Evolutionary conservation across 2,113 vertebrate species (phyloP), one percentile per base, ranked within the genome.

Genomic region (Podarcis cretensis): DNA sequence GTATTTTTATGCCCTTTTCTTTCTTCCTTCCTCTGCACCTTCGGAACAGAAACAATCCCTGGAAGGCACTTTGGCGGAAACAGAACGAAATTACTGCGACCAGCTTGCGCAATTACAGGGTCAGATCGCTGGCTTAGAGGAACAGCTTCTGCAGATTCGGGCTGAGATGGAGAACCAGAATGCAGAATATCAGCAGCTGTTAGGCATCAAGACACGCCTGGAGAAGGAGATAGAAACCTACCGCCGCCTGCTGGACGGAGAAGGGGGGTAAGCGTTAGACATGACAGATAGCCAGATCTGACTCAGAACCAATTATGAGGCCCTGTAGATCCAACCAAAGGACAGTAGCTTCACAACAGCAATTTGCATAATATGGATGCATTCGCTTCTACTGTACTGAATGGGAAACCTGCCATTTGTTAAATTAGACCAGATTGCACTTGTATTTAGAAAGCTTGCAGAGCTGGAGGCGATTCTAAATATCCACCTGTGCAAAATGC

Each of bases 1-100:
- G 32, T 37, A 77, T 69, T 88, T 75, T 75, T 10, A 14, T 3
- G 9, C 9, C 48, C 9, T 48, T 48, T 2, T 69, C 20, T 9
- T 32, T 59, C 21, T 30, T 8, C 4, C 59, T 21, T 23, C 8
- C 20, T 2, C 23, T 43, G 12, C 57, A 1, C 63, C 27, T 30
- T 23, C 27, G 48, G 13, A 68, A 37, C 71, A 98, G 98, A 98
- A 98, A 98, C 86, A 89, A 2, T 94, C 98, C 59, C 93, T 98
- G 92, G 98, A 98, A 92, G 91, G 81, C 1, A 97, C 97, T 3
- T 92, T 99, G 57, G 95, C 91, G 2, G 98, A 98, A 59, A 98
- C 97, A 7, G 96, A 98, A 85, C 40, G 3, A 0, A 94, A 95
- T 21, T 98, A 97, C n/a, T 43, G 94, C n/a, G 88, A 92, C 89